Base-by-base conservation (phyloP, 2,888 invertebrate species). In the Cephalotes varians region DNA sequence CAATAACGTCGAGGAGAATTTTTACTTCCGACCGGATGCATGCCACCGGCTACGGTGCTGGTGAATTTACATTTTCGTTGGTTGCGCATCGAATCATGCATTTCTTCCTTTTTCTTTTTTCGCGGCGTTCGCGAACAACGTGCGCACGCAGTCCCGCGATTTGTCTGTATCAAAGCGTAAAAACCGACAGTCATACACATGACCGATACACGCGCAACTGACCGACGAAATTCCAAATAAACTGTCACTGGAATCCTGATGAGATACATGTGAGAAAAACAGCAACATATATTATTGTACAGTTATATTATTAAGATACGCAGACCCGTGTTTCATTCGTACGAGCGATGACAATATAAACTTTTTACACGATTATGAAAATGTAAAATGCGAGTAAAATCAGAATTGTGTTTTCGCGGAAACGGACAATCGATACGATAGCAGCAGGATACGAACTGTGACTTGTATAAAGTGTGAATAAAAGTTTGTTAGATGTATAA, bases 41-140 rank as follows among this genome's bases (percentile, higher is more conserved):
- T 58, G 56, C 69, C 44, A 64, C 56, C 56, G 69, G 56, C 34
- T 58, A 34, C 77, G 56, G 67, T 77, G 51, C 51, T 21, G 71
- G 37, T 44, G 77, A 69, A 69, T 77, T 79, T 79, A 79, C 77
- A 79, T 79, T 79, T 79, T 69, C 77, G 77, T 79, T 69, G 77
- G 69, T 56, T 79, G 77, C 56, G 56, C 67, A 67, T 77, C 77
- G 77, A 79, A 69, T 79, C 77, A 69, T 58, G 76, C 31, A 34
- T 56, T 34, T 34, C 15, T 25, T 47, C 10, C 37, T n/a, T 62
- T 18, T 18, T 12, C 3, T 34, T 77, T 67, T 56, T 44, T 56
- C 56, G 44, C 54, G 40, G 21, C 65, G 31, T 28, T 67, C 21
- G 77, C 67, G 77, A 77, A 58, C 25, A 74, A 62, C 31, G 44